phyloP scores from a whole-genome alignment of 2,113 vertebrate genomes.

The Erinaceus europaeus region DNA sequence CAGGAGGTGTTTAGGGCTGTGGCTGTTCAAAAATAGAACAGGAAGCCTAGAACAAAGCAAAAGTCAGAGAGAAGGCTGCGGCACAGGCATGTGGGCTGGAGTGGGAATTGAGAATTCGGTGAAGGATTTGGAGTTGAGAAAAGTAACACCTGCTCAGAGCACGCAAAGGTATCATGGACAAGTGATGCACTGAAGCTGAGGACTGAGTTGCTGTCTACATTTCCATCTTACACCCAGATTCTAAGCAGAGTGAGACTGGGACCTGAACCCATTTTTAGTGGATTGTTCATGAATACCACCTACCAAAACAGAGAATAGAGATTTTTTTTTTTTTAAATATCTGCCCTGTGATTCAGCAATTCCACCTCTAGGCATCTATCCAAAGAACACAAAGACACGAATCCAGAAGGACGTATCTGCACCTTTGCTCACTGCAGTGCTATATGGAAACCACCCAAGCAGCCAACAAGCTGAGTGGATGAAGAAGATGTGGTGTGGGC shows the following conservation, averaged over 20 bases:
- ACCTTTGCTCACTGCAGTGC: no score
- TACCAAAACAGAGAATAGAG: background rate
- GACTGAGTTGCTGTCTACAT: background rate
- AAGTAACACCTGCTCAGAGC: background rate
- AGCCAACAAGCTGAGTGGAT: no score
- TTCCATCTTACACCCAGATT: background rate
- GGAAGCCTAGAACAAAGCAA: constrained; percentile 49
- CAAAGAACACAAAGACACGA: no score
- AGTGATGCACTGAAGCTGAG: background rate
- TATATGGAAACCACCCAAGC: no score
- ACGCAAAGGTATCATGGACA: background rate
- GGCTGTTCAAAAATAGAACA: constrained; percentile 51
- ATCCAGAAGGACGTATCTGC: no score
- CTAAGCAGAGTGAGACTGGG: background rate
- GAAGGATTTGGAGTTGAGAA: background rate
- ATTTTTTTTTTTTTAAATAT: background rate
- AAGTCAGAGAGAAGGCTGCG: background rate
- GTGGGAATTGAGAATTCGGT: background rate
- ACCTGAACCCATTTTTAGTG: background rate
- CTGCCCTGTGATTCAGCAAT: no score
- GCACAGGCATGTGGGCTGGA: background rate
- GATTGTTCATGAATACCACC: background rate
- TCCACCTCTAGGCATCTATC: no score
- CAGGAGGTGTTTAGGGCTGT: background rate
- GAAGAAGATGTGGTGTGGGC: no score